Conservation (phyloP, 1,140 invertebrate genomes). For the Pseudobourletiella spinata region DNA sequence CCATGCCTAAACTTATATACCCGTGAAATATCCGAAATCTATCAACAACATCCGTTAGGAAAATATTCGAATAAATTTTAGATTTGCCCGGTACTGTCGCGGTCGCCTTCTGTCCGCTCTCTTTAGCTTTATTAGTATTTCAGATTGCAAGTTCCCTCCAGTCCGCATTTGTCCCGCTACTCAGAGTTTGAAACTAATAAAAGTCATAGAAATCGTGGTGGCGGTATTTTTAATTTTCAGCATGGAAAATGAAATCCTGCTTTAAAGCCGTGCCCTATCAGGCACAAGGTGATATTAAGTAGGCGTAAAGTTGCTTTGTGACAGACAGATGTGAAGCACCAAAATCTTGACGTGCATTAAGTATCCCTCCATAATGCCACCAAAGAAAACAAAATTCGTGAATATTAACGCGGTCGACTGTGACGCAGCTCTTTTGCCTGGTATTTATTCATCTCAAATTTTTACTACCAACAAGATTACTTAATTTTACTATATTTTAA, state of each 20-base stretch:
- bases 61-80: too few species aligned
- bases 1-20: background rate
- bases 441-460: too few species aligned
- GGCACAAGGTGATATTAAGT: too few species aligned
- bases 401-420: conserved; percentile 14
- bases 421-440: conserved; percentile 22
- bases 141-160: too few species aligned
- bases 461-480: too few species aligned
- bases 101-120: background rate
- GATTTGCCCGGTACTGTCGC: too few species aligned
- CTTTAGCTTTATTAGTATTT: background rate
- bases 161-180: too few species aligned
- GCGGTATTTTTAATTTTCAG: background rate
- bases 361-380: conserved; percentile 18
- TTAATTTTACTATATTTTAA: background rate
- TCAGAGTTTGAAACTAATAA: background rate
- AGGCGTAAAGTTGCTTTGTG: background rate
- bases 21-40: background rate
- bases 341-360: background rate
- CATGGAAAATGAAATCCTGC: background rate
- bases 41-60: too few species aligned
- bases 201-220: too few species aligned
- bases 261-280: too few species aligned
- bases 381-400: conserved; percentile 34
- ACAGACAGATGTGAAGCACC: background rate